A percentile compares a stretch with the other conserved stretches of the same genome.
Evolutionary conservation across 2,113 vertebrate species (phyloP).

Genomic region (Campylorhamphus procurvoides): DNA sequence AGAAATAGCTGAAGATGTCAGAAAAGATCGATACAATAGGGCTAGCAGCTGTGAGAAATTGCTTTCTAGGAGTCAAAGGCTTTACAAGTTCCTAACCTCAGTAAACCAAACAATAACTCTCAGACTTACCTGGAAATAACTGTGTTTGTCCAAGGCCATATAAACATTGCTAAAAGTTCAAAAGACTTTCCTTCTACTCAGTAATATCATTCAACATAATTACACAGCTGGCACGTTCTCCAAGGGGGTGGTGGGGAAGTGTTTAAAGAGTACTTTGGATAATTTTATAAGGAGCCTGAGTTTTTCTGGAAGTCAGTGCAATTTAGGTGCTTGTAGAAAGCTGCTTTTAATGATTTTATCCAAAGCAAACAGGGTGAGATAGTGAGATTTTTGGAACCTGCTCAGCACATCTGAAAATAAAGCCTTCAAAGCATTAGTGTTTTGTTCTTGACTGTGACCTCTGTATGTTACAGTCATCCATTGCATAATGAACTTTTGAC

Average conservation of each 20-base stretch:
- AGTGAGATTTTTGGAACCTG: not conserved
- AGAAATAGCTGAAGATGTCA: not conserved
- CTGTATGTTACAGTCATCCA: not conserved
- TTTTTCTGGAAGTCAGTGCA: not conserved
- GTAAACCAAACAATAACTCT: not conserved
- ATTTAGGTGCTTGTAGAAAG: not conserved
- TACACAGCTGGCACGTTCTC: not conserved
- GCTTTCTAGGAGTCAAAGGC: not conserved
- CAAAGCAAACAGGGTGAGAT: not conserved
- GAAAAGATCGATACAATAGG: not conserved
- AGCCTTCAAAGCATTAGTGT: not conserved
- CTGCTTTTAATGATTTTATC: not conserved
- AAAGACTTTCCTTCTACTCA: not conserved
- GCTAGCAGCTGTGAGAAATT: not conserved
- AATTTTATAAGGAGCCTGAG: not conserved
- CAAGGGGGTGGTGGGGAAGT: accelerated
- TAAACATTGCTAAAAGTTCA: not conserved
- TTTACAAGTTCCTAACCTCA: not conserved
- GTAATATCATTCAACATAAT: not conserved
- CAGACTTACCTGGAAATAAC: not conserved
- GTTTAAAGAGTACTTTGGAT: not conserved
- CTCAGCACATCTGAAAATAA: not conserved
- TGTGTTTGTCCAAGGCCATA: not conserved
- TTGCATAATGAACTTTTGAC: not conserved
- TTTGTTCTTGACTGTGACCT: slow-evolving; percentile 6